Base-by-base conservation (phyloP, 2,888 invertebrate species). In the Cephus spinipes region DNA sequence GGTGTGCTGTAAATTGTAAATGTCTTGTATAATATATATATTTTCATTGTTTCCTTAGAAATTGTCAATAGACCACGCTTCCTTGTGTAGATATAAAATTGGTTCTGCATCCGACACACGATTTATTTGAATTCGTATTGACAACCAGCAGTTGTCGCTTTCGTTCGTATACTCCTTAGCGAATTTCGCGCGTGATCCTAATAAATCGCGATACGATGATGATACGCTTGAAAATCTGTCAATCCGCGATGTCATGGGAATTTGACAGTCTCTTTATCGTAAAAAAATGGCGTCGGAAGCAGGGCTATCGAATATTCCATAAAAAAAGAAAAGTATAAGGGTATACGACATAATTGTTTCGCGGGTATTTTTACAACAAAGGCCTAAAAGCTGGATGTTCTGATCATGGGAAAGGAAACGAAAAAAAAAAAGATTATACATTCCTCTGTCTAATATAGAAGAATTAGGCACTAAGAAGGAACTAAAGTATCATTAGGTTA, bases 401-500 rank as follows among this genome's bases (percentile, higher is more conserved):
- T 71, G 33, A 30, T 71, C 23, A 1, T 71, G 12, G 33, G 30
- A 30, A 71, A 71, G 11, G 31, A 23, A 55, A 55, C 2, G 9
- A 15, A 55, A 55, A 40, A 55, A 40, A 40, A 55, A 55, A 55
- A 55, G 55, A 55, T 55, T 55, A 55, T 55, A 55, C 23, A 55
- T 23, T 55, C 55, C 55, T 55, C 55, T 55, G 55, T 55, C 55
- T 55, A 55, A 55, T 23, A 23, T 23, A 55, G 55, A 55, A 55
- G 55, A 23, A 55, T 55, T 55, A 55, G 55, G 23, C 23, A 23
- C 55, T 55, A 55, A 55, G 55, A 75, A 12, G 76, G 76, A 85
- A 81, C 81, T 83, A 81, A 84, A 81, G 84, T 86, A 85, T 86
- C 85, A 84, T 77, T 86, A 86, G 86, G 81, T 81, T 86, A 85